A percentile compares a stretch with the other conserved stretches of the same genome.
These are phyloP conservation scores for Odobenus rosmarus DNA, from an alignment of 2,113 vertebrate species.

Conservation along the genomic window DNA sequence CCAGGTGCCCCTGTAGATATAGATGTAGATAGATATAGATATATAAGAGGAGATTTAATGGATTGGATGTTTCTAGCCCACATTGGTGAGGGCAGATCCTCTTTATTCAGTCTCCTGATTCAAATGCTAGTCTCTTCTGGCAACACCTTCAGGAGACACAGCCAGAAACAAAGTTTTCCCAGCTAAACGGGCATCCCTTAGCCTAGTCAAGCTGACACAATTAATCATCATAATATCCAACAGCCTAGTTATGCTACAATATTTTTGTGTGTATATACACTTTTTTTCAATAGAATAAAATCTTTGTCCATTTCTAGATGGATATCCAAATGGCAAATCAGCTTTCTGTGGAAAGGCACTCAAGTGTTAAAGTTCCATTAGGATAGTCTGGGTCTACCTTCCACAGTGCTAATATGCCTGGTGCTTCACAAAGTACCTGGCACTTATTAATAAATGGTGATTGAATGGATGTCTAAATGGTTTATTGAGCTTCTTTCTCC, in stretches of 20 bases:
- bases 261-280: neutral
- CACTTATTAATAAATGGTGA: neutral
- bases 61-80: neutral
- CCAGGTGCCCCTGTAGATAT: no score
- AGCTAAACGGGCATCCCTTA: neutral
- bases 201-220: neutral
- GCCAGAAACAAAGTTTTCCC: neutral
- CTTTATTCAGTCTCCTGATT: neutral
- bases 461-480: neutral
- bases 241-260: neutral
- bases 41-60: neutral
- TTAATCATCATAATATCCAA: neutral
- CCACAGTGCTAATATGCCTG: neutral
- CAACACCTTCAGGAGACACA: neutral
- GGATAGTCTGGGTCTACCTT: neutral
- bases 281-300: constrained; percentile 10
- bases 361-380: neutral
- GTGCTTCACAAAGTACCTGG: neutral
- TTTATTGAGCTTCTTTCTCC: neutral
- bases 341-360: neutral
- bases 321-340: neutral
- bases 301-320: neutral
- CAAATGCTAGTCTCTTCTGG: neutral
- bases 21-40: no score
- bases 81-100: neutral